A percentile compares a stretch with the other conserved stretches of the same genome.
Conservation (phyloP, 35 echinoderm and acorn worm species). For the Antedon bifida region DNA sequence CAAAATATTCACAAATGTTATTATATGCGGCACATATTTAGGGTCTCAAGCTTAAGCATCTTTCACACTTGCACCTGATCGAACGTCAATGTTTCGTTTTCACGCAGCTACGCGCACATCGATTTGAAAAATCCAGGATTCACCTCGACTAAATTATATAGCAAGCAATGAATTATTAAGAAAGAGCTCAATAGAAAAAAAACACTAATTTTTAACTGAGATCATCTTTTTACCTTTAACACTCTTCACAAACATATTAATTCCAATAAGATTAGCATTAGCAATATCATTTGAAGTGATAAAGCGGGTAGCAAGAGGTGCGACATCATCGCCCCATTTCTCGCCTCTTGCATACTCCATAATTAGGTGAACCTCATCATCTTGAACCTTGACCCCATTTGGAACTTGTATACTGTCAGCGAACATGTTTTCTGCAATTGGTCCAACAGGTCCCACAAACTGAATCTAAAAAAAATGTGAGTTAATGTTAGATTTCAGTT, state of each 20-base stretch:
- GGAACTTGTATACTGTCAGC: constrained; percentile 36
- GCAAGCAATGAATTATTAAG: too few relatives aligned
- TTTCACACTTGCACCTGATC: too few relatives aligned
- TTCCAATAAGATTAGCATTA: constrained; percentile 42
- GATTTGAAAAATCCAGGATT: too few relatives aligned
- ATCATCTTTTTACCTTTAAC: constrained; percentile 29
- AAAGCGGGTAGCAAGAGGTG: constrained; percentile 64
- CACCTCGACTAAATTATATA: too few relatives aligned
- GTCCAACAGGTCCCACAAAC: constrained; percentile 67
- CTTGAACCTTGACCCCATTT: constrained; percentile 13
- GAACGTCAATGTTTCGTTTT: too few relatives aligned
- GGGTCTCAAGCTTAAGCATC: too few relatives aligned
- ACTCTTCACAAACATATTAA: constrained; percentile 39
- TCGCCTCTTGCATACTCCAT: constrained; percentile 85
- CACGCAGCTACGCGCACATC: too few relatives aligned
- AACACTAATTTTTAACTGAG: too few relatives aligned
- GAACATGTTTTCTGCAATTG: constrained; percentile 43
- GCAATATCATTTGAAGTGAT: constrained; percentile 80
- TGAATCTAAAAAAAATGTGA: constrained; percentile 30
- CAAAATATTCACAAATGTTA: too few relatives aligned
- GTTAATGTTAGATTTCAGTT: neutral
- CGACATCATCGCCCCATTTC: constrained; percentile 42
- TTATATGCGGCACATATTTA: too few relatives aligned
- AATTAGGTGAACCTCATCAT: constrained; percentile 86
- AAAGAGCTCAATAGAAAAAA: too few relatives aligned